A percentile compares a stretch with the other conserved stretches of the same genome.
phyloP scores from a whole-genome alignment of 1,140 invertebrate species.

The Calephelis virginiensis region DNA sequence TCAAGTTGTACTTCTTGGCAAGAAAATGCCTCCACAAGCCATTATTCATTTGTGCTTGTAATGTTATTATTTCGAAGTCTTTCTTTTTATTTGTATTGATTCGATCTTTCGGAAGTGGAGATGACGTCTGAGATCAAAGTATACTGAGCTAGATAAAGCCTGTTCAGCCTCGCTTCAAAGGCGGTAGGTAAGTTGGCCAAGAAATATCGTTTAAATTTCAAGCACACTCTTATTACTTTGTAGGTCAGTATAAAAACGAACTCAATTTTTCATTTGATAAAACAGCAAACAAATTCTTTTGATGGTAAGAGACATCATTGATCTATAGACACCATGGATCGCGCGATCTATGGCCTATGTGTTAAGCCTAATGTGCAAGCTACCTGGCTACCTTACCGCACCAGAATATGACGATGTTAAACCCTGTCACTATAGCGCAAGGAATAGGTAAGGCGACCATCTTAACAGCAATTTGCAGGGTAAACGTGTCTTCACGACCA shows the following conservation, averaged over 20 bases:
- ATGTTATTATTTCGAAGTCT: background rate
- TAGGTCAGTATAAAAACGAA: background rate
- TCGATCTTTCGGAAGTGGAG: conserved; percentile 1
- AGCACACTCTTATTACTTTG: background rate
- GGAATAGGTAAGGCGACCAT: too few species aligned
- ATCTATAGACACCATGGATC: too few species aligned
- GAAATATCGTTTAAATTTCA: conserved; percentile 2
- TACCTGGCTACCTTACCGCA: too few species aligned
- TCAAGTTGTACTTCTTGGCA: background rate
- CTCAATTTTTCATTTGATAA: background rate
- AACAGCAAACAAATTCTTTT: too few species aligned
- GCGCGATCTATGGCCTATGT: too few species aligned
- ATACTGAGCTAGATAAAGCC: conserved; percentile 9
- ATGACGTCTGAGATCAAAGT: conserved; percentile 6
- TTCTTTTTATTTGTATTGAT: conserved; percentile 7
- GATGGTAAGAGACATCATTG: too few species aligned
- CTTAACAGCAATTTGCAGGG: too few species aligned
- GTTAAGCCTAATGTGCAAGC: too few species aligned
- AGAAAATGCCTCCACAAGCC: background rate
- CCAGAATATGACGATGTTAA: too few species aligned
- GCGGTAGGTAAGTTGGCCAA: background rate
- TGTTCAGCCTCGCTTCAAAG: conserved; percentile 7
- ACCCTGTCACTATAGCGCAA: too few species aligned
- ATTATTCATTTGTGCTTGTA: background rate
- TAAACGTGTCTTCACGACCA: too few species aligned